phyloP scores from a whole-genome alignment of 2,888 invertebrate genomes.

The Herminia tarsipennalis region DNA sequence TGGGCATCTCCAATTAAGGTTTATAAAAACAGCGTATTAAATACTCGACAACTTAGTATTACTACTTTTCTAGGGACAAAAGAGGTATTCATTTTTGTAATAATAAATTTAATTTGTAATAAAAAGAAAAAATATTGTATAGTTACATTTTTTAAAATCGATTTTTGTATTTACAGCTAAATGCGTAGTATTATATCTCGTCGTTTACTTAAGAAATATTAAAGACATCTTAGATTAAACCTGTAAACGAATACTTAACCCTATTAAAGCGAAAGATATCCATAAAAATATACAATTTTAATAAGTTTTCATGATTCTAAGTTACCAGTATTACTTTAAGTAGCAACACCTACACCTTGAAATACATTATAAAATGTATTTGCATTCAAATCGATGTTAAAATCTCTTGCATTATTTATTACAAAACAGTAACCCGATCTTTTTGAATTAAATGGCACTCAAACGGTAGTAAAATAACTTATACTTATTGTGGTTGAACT shows the following conservation, averaged over 20 bases:
- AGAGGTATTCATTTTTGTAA: too few relatives aligned
- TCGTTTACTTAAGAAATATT: neutral
- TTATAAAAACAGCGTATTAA: too few relatives aligned
- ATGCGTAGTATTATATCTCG: neutral
- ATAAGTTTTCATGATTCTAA: neutral
- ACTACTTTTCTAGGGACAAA: too few relatives aligned
- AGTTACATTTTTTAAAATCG: too few relatives aligned
- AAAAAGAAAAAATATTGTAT: too few relatives aligned
- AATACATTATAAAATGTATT: slow-evolving; percentile 19
- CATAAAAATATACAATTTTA: neutral
- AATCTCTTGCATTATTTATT: slow-evolving; percentile 31
- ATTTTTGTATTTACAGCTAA: neutral
- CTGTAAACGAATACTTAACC: neutral
- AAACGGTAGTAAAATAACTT: slow-evolving; percentile 25
- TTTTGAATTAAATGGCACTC: slow-evolving; percentile 16
- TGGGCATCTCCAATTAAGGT: too few relatives aligned
- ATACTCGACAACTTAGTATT: too few relatives aligned
- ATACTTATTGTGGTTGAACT: neutral
- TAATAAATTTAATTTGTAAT: too few relatives aligned
- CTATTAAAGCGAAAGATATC: neutral
- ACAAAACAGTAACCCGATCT: slow-evolving; percentile 25
- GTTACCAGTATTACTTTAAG: neutral
- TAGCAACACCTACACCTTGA: slow-evolving; percentile 24
- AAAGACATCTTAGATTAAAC: neutral
- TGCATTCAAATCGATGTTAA: slow-evolving; percentile 29